Percentiles rank a stretch among this genome's conserved stretches.
Conservation (phyloP, 1,140 invertebrate species). For the Drosophila santomea region DNA sequence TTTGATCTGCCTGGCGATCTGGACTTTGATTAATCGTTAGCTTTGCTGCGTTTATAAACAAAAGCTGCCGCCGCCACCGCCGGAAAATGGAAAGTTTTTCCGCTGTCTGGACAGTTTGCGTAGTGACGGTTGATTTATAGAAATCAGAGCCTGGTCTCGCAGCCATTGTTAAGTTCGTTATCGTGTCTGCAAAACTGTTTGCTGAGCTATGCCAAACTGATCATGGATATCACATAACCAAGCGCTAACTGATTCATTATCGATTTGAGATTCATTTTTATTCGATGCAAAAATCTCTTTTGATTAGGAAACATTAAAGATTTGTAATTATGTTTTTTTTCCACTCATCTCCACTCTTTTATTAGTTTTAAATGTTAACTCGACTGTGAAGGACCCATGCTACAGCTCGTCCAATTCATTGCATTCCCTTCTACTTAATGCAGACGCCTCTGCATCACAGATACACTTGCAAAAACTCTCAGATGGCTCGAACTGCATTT, state of each 20-base stretch:
- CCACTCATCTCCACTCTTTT: conserved; percentile 2
- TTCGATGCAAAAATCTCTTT: no score
- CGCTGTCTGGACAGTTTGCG: conserved; percentile 68
- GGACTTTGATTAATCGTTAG: conserved; percentile 70
- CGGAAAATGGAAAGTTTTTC: conserved; percentile 72
- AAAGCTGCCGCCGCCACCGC: conserved; percentile 52
- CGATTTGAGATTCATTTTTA: neutral
- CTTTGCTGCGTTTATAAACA: conserved; percentile 51
- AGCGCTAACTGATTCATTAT: neutral
- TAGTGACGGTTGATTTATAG: conserved; percentile 72
- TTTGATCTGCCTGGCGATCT: conserved; percentile 57
- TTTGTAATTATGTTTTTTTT: conserved; percentile 15
- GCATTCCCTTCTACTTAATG: neutral
- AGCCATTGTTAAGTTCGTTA: conserved; percentile 36
- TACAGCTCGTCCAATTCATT: conserved; percentile 12
- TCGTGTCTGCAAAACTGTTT: conserved; percentile 18
- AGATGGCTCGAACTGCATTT: neutral
- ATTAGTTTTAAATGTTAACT: conserved; percentile 29
- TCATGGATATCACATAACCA: conserved; percentile 12
- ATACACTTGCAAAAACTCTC: conserved; percentile 1
- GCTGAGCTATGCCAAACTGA: conserved; percentile 10
- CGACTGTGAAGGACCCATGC: conserved; percentile 24
- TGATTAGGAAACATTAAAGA: neutral
- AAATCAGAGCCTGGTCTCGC: conserved; percentile 48
- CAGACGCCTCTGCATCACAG: conserved; percentile 16